Percentiles rank a stretch among this genome's conserved stretches.
These are phyloP conservation scores for Hirundichthys speculiger DNA, from an alignment of 2,113 vertebrate genomes.

Conservation along the genomic window DNA sequence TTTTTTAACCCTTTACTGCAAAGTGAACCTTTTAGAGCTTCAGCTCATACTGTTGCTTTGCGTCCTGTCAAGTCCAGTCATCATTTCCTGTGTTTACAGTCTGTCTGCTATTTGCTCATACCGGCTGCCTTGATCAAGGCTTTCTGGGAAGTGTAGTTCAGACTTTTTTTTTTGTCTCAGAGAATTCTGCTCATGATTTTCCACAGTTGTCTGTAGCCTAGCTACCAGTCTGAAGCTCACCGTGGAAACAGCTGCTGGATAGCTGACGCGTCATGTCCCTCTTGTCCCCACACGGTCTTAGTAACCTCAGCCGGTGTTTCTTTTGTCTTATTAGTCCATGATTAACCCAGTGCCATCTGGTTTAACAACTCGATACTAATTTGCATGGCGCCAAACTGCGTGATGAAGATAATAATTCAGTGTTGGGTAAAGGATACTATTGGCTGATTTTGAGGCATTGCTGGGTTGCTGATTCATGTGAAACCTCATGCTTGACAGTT, in stretches of 20 bases:
- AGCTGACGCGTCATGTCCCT: background rate
- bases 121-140: background rate
- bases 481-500: background rate
- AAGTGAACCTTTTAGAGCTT: background rate
- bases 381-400: background rate
- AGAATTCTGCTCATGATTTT: background rate
- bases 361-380: background rate
- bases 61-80: constrained; percentile 11
- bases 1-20: background rate
- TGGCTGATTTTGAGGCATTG: background rate
- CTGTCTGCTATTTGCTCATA: constrained; percentile 21
- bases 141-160: constrained; percentile 9
- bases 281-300: constrained; percentile 1
- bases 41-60: background rate
- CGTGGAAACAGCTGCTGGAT: constrained; percentile 11
- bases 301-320: constrained; percentile 28
- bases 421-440: background rate
- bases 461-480: background rate
- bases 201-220: constrained; percentile 14
- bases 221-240: constrained; percentile 9
- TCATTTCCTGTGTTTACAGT: constrained; percentile 63
- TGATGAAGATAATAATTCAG: background rate
- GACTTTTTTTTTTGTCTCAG: background rate
- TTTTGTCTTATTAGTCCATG: constrained; percentile 29
- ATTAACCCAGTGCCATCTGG: constrained; percentile 24